Conservation (phyloP, 2,113 vertebrate genomes). For the Neomonachus schauinslandi region DNA sequence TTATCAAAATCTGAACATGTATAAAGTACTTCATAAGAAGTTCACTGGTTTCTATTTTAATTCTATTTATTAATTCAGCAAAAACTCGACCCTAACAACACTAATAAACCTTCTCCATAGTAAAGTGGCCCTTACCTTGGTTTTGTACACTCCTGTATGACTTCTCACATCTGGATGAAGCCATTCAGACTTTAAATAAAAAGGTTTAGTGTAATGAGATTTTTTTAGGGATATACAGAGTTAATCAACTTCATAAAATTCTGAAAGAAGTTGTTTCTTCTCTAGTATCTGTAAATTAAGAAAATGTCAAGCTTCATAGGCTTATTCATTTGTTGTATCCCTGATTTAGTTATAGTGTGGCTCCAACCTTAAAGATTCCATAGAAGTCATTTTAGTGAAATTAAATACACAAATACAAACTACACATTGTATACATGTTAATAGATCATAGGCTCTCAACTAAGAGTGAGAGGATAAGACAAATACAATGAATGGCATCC, state of each 20-base stretch:
- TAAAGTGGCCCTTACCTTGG: neutral
- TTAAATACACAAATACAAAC: neutral
- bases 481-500: neutral
- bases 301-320: neutral
- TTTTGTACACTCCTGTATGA: neutral
- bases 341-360: neutral
- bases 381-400: neutral
- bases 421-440: neutral
- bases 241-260: constrained; percentile 13
- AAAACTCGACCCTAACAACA: neutral
- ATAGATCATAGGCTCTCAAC: neutral
- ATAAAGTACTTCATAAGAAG: neutral
- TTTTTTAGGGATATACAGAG: neutral
- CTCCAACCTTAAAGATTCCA: neutral
- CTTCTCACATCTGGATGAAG: constrained; percentile 31
- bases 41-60: constrained; percentile 16
- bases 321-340: neutral
- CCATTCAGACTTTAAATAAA: neutral
- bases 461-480: neutral
- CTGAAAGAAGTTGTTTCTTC: neutral
- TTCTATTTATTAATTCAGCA: neutral
- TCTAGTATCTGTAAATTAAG: neutral
- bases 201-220: neutral
- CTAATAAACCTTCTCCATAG: neutral
- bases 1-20: neutral